phyloP scores from a whole-genome alignment of 92 coral and sea anemone species.

The Isaurus tuberculatus region DNA sequence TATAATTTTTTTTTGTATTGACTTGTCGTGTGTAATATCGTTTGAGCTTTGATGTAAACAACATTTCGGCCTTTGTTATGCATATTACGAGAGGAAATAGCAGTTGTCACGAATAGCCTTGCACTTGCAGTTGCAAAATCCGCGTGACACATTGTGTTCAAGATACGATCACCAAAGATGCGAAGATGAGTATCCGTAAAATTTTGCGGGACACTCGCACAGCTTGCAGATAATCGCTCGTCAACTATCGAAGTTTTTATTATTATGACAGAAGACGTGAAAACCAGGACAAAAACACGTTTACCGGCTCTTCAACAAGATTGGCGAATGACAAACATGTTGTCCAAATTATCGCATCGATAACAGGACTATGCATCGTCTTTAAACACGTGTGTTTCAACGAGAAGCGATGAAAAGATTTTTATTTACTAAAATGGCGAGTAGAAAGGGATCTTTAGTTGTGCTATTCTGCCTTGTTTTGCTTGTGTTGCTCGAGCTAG shows the following conservation, averaged over 20 bases:
- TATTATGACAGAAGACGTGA: background rate
- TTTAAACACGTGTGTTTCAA: slow-evolving; percentile 1
- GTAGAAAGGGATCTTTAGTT: slow-evolving; percentile 29
- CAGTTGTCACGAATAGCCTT: background rate
- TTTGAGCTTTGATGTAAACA: background rate
- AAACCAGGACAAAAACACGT: background rate
- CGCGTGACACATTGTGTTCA: background rate
- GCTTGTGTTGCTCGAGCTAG: slow-evolving; percentile 24
- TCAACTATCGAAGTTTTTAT: background rate
- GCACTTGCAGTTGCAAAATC: background rate
- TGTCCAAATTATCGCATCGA: background rate
- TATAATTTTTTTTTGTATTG: background rate
- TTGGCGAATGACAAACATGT: slow-evolving; percentile 6
- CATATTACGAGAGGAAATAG: background rate
- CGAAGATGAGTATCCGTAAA: background rate
- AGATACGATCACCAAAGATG: background rate
- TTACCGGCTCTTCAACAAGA: background rate
- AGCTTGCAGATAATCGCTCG: background rate
- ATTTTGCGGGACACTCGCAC: background rate
- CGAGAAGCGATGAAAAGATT: slow-evolving; percentile 27
- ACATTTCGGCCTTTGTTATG: background rate
- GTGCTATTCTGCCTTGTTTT: slow-evolving; percentile 25
- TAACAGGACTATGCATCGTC: background rate
- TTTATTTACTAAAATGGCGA: slow-evolving; percentile 22
- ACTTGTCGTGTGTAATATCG: background rate